Percentiles rank a stretch among this genome's conserved stretches.
phyloP scores from a whole-genome alignment of 2,113 vertebrate species.

The Catharus fuscescens region DNA sequence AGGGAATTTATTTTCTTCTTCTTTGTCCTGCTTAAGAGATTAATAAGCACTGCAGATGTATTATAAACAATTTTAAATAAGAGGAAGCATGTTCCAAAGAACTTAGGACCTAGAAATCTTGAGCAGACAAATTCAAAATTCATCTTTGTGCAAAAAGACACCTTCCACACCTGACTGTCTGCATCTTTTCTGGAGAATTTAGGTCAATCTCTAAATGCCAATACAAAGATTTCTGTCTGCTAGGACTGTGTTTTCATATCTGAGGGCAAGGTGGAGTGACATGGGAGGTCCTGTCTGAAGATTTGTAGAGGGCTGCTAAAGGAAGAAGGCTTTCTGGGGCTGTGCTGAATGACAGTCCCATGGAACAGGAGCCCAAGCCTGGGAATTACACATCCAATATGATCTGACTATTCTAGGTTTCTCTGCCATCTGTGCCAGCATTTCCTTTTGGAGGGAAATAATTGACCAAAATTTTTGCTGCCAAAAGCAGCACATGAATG shows the following conservation, averaged over 20 bases:
- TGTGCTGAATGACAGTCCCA: background rate
- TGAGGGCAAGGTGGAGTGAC: background rate
- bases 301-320: background rate
- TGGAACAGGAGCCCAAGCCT: background rate
- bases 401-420: background rate
- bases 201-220: background rate
- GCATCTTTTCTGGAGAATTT: background rate
- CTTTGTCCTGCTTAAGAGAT: background rate
- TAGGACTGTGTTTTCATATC: background rate
- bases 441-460: background rate
- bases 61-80: background rate
- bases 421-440: background rate
- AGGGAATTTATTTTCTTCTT: background rate
- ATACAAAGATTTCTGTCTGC: background rate
- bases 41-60: background rate
- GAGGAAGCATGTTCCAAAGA: background rate
- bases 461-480: background rate
- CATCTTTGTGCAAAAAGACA: background rate
- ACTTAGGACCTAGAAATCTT: background rate
- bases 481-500: background rate
- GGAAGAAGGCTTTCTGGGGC: background rate
- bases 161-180: background rate
- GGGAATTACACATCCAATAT: background rate
- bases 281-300: background rate
- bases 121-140: background rate